These are phyloP conservation scores for Sebastes dallii DNA, from an alignment of 2,797 vertebrate genomes.

Conservation along the genomic window DNA sequence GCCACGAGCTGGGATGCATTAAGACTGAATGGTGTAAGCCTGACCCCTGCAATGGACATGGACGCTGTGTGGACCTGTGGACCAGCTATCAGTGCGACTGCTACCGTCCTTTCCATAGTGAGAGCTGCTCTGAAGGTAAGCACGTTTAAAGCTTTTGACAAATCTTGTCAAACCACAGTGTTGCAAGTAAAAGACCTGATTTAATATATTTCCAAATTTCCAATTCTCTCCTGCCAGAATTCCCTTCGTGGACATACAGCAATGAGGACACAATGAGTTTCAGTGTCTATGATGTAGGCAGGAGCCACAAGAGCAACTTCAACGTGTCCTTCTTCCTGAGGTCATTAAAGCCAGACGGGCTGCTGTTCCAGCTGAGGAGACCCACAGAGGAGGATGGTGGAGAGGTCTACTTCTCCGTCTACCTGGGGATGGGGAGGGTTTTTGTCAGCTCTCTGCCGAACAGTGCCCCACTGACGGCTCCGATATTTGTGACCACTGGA, in stretches of 20 bases:
- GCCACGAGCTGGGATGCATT: conserved; percentile 81
- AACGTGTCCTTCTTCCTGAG: conserved; percentile 90
- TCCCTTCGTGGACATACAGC: conserved; percentile 87
- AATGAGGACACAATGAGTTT: conserved; percentile 84
- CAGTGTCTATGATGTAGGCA: conserved; percentile 78
- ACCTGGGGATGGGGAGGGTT: conserved; percentile 83
- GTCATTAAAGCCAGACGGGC: conserved; percentile 82
- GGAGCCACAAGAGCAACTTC: conserved; percentile 79
- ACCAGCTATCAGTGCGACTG: conserved; percentile 88
- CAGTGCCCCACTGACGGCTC: conserved; percentile 47
- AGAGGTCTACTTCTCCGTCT: conserved; percentile 81
- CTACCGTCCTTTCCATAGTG: conserved; percentile 84
- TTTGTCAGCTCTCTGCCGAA: conserved; percentile 56
- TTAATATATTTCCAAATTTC: background rate
- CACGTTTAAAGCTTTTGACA: background rate
- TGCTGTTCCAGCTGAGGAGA: conserved; percentile 87
- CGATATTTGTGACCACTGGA: conserved; percentile 83
- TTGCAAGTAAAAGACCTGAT: background rate
- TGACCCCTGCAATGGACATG: conserved; percentile 84
- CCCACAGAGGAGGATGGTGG: conserved; percentile 22
- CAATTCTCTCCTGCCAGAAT: conserved; percentile 77
- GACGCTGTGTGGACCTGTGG: conserved; percentile 92
- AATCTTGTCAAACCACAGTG: background rate
- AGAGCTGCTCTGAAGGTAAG: conserved; percentile 86
- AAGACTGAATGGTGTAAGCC: conserved; percentile 87